Evolutionary conservation across 2,888 invertebrate genomes (phyloP).

Genomic region (Trypoxylon attenuatum): DNA sequence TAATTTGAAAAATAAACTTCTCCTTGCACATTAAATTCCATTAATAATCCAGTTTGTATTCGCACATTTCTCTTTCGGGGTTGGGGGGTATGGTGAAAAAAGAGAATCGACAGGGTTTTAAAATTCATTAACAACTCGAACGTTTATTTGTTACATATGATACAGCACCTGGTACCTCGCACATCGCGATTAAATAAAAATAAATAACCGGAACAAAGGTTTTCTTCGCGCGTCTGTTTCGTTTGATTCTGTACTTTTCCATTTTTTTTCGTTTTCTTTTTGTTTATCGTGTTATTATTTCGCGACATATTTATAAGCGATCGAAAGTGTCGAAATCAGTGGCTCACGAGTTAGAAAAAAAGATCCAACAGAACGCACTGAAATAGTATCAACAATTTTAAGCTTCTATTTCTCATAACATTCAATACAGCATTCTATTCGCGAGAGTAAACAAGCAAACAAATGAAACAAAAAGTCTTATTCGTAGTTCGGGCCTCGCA

Average conservation of each 20-base stretch:
- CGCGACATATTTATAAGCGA: no score
- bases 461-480: constrained; percentile 2
- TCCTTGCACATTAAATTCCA: no score
- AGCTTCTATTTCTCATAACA: not conserved
- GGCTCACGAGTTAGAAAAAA: not conserved
- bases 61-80: no score
- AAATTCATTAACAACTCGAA: constrained; percentile 3
- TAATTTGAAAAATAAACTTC: no score
- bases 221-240: not conserved
- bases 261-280: no score
- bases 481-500: no score
- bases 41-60: no score
- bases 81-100: no score
- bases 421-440: not conserved
- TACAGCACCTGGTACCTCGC: not conserved
- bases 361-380: not conserved
- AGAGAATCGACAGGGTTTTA: not conserved
- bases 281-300: no score
- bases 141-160: not conserved
- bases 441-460: not conserved
- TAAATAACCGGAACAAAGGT: not conserved
- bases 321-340: not conserved
- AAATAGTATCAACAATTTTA: not conserved
- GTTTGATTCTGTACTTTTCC: no score
- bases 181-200: constrained; percentile 2